Conservation (phyloP, 2,888 invertebrate genomes). For the Boloria euphrosyne region DNA sequence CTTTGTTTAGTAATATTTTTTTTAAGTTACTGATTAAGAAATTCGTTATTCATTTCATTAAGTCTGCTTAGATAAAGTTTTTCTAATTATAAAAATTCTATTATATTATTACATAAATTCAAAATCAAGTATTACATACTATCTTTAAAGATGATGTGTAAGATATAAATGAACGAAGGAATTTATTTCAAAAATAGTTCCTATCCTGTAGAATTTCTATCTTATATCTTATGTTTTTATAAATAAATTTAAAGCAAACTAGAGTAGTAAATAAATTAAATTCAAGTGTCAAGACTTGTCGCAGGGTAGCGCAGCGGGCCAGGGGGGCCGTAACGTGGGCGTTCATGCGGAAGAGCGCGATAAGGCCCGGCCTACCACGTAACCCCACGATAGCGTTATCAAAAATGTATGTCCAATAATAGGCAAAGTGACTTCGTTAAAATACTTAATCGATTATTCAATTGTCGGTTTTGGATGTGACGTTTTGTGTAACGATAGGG, state of each 20-base stretch:
- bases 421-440: constrained; percentile 34
- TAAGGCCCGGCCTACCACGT: constrained; percentile 79
- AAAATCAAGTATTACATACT: no score
- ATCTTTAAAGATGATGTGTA: no score
- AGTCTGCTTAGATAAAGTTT: no score
- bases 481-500: no score
- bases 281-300: constrained; percentile 76
- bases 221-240: constrained; percentile 23
- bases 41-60: no score
- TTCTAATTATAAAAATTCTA: no score
- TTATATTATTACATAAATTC: no score
- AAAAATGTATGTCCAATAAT: constrained; percentile 80
- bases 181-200: no score
- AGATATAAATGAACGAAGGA: no score
- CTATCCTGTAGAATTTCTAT: constrained; percentile 31
- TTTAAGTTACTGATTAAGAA: no score
- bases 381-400: constrained; percentile 74
- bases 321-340: constrained; percentile 68
- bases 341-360: constrained; percentile 82
- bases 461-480: neutral
- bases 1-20: no score
- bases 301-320: constrained; percentile 45
- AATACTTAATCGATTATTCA: neutral
- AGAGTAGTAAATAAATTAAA: constrained; percentile 66
- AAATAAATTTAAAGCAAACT: constrained; percentile 33